Base-by-base conservation (phyloP, 2,888 invertebrate species). In the Callyntrura guangdongensis region DNA sequence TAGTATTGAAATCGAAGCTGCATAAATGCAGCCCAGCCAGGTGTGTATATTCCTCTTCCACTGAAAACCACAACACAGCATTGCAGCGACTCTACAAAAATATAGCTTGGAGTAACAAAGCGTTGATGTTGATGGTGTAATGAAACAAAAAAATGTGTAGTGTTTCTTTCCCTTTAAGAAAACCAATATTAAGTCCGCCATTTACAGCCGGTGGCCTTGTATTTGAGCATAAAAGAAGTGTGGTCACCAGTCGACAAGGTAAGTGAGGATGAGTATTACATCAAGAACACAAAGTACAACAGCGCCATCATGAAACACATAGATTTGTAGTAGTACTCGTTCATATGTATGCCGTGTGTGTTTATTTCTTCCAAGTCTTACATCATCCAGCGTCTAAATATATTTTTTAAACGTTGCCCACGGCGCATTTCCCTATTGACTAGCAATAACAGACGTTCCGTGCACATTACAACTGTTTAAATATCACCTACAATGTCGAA, bases 351-450 rank as follows among this genome's bases (percentile, higher is more conserved):
- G 53, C 20, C n/a, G 59, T 59, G 20, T 14, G 45, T 47, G 47
- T 59, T 27, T 59, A 53, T 84, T 14, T 49, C 36, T 74, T 56
- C 59, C 27, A 74, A 5, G 53, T 36, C 25, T 72, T 85, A 85
- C 72, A 85, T 85, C 72, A 85, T 85, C 27, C 69, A 14, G 11
- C 2, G 12, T 49, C 49, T 22, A 49, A 49, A 14, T 45, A 6
- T 36, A 47, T 72, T 22, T 53, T 74, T 74, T 74, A 20, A 49
- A 53, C 9, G 64, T 86, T 27, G 86, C 86, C 86, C 67, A 67
- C 79, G 86, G 86, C 86, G 64, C 22, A 49, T 59, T 77, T 64
- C 49, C 61, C 77, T 77, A 86, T 86, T 74, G 45, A 53, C 86
- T 61, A 86, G 61, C n/a, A 59, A 74, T 56, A 85, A 25, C 59